Conservation (phyloP, 2,888 invertebrate genomes). For the Idaea dimidiata region DNA sequence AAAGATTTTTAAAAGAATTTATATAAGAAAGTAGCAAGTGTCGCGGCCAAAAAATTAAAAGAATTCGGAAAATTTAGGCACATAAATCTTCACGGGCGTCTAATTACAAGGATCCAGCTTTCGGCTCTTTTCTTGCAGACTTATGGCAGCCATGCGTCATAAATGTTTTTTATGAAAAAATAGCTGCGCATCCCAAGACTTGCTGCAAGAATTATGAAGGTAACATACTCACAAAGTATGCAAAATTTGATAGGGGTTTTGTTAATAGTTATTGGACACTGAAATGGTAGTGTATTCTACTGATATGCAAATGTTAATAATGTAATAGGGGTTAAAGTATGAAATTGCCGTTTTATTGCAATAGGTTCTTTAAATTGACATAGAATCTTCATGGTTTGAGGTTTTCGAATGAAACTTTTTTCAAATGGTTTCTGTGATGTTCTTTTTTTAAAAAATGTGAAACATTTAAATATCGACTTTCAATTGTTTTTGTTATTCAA, state of each 20-base stretch:
- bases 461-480: too few species aligned
- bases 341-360: too few species aligned
- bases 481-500: too few species aligned
- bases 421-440: too few species aligned
- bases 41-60: conserved; percentile 65
- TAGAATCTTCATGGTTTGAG: too few species aligned
- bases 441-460: too few species aligned
- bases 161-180: conserved; percentile 69
- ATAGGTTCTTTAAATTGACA: too few species aligned
- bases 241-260: conserved; percentile 20
- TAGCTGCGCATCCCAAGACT: conserved; percentile 48
- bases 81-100: conserved; percentile 73
- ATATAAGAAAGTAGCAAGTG: conserved; percentile 48
- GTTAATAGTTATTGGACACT: conserved; percentile 13
- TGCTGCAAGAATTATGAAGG: conserved; percentile 51
- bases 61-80: conserved; percentile 67
- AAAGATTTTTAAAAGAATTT: conserved; percentile 38
- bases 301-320: neutral
- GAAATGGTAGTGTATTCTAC: neutral
- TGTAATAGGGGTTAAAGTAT: too few species aligned
- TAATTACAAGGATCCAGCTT: conserved; percentile 73
- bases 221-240: conserved; percentile 35
- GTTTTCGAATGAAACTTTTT: too few species aligned
- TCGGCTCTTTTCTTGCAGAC: conserved; percentile 64
- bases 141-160: conserved; percentile 74